These are phyloP conservation scores for Ophraella communa DNA, from an alignment of 2,888 invertebrate genomes.

Conservation along the genomic window DNA sequence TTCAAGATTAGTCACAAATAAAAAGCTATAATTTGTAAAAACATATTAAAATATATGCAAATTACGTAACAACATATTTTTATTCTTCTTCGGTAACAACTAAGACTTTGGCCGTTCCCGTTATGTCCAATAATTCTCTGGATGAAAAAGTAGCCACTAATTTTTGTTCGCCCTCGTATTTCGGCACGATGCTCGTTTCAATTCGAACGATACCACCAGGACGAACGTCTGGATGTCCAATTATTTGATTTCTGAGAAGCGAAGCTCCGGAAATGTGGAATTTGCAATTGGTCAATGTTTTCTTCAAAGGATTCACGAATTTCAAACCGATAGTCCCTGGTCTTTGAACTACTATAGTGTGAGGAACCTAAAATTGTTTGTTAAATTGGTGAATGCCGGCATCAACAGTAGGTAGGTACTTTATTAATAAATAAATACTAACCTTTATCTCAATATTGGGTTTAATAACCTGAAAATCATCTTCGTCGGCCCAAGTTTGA, in stretches of 20 bases:
- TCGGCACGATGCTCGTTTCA: conserved; percentile 67
- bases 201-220: conserved; percentile 65
- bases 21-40: no score
- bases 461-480: conserved; percentile 80
- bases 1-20: no score
- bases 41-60: no score
- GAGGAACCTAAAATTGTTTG: conserved; percentile 54
- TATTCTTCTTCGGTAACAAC: conserved; percentile 56
- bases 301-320: conserved; percentile 75
- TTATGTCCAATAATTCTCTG: conserved; percentile 72
- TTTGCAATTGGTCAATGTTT: conserved; percentile 69
- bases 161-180: conserved; percentile 69
- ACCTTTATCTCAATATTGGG: conserved; percentile 73
- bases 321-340: conserved; percentile 65
- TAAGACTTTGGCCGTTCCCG: conserved; percentile 69
- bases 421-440: conserved; percentile 9
- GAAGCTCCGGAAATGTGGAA: conserved; percentile 76
- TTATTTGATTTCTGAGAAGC: conserved; percentile 65
- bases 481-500: conserved; percentile 83
- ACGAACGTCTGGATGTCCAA: conserved; percentile 65
- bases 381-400: not conserved
- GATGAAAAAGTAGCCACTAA: conserved; percentile 76
- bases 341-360: conserved; percentile 66
- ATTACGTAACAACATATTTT: no score
- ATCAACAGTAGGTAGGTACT: not conserved